Evolutionary conservation across 2,797 vertebrate species (phyloP), one percentile per base, ranked within the genome.

Genomic region (Percopsis omiscomaycus): DNA sequence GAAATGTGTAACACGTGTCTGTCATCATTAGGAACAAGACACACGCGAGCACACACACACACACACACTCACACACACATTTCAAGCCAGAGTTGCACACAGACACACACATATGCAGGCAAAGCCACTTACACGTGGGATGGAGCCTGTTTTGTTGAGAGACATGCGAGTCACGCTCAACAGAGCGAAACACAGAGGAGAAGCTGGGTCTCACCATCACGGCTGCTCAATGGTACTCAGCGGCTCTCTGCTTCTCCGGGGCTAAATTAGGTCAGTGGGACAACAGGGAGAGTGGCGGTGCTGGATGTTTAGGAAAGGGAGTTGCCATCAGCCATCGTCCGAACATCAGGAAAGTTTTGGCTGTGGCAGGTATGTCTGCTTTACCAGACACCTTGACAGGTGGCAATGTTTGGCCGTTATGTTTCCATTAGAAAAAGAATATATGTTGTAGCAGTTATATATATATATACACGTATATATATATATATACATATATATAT

Each of bases 1-100:
- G 77, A 80, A 85, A 81, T 69, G 42, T 67, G 68, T 67, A 67
- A 56, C 73, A 82, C 61, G 68, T 77, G 76, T 79, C 66, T 74
- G n/a, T n/a, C n/a, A n/a, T n/a, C n/a, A n/a, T n/a, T n/a, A n/a
- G n/a, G n/a, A n/a, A n/a, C n/a, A n/a, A n/a, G n/a, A n/a, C n/a
- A n/a, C n/a, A n/a, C n/a, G 22, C 22, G 22, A 22, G 22, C 55
- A 56, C 60, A 55, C 14, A 22, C 51, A 62, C 32, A 55, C 53
- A 55, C 22, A 55, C 22, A 55, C 53, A 55, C 22, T 32, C 22
- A 29, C 53, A 29, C 27, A 29, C 53, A 55, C 53, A 55, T 3
- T 9, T 2, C 11, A 28, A 55, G 9, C 27, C 53, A 55, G 11
- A 11, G 9, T 29, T 12, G 29, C 53, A 22, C 65, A 66, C 49